A percentile compares a stretch with the other conserved stretches of the same genome.
Evolutionary conservation across 2,888 invertebrate genomes (phyloP).

Genomic region (Steinernema scapterisci): DNA sequence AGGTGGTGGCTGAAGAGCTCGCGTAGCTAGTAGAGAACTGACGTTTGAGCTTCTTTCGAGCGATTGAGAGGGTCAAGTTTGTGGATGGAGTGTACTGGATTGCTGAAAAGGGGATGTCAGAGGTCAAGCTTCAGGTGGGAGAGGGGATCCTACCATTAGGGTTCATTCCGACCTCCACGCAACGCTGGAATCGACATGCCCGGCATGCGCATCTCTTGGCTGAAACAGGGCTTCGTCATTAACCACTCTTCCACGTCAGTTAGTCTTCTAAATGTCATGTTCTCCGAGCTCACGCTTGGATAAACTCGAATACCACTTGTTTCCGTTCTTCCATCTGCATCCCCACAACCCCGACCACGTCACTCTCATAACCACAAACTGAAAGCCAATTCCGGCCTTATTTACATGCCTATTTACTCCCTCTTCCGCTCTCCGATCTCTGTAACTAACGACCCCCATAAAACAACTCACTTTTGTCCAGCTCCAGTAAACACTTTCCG

Average conservation of each 20-base stretch:
- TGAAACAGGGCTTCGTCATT: constrained; percentile 8
- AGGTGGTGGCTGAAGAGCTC: not conserved
- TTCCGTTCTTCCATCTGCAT: too few species aligned
- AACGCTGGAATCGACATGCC: constrained; percentile 42
- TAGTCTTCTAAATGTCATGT: too few species aligned
- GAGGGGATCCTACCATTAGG: constrained; percentile 3
- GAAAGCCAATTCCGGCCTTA: too few species aligned
- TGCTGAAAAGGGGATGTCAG: constrained; percentile 30
- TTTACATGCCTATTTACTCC: too few species aligned
- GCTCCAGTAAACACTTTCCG: constrained; percentile 35
- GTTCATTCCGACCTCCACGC: constrained; percentile 37
- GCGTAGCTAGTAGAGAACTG: not conserved
- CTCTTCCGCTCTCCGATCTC: not conserved
- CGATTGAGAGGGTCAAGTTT: constrained; percentile 40
- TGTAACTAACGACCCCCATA: not conserved
- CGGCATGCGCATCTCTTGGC: constrained; percentile 41
- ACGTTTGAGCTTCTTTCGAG: constrained; percentile 37
- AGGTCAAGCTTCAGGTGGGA: not conserved
- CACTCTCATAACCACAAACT: too few species aligned
- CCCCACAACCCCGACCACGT: too few species aligned
- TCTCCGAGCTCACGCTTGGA: too few species aligned
- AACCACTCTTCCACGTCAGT: too few species aligned
- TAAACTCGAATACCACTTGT: too few species aligned
- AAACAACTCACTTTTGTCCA: constrained; percentile 27
- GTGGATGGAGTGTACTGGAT: constrained; percentile 41